Conservation (phyloP, 2,888 invertebrate genomes). For the Diplolepis rosae region DNA sequence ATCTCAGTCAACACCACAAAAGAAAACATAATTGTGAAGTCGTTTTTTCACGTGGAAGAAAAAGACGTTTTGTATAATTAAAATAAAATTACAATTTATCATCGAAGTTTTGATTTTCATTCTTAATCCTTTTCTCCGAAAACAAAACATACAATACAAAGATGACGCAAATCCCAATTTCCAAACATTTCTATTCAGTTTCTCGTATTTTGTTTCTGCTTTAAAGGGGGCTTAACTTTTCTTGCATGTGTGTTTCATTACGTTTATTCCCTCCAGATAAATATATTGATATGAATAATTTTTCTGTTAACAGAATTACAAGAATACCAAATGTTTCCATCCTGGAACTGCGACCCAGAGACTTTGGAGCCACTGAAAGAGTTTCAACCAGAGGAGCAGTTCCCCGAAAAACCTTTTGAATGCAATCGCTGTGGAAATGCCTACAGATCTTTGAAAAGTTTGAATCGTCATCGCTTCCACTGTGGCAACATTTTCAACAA, state of each 20-base stretch:
- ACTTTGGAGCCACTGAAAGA: slow-evolving; percentile 15
- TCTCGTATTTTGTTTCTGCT: not conserved
- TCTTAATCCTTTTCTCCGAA: not conserved
- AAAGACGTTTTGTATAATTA: not conserved
- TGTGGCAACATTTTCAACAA: slow-evolving; percentile 65
- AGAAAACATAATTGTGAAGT: not conserved
- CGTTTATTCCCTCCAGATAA: not conserved
- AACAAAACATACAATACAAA: not conserved
- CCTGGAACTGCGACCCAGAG: not conserved
- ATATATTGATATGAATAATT: not conserved
- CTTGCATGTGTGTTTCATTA: slow-evolving; percentile 5
- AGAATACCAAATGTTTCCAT: not conserved
- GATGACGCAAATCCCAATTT: not conserved
- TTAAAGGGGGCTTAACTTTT: not conserved
- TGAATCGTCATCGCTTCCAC: slow-evolving; percentile 71
- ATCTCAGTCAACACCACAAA: not conserved
- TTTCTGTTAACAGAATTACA: slow-evolving; percentile 14
- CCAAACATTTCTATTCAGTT: not conserved
- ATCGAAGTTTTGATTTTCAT: not conserved
- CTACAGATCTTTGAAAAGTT: slow-evolving; percentile 77
- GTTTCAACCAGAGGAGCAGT: not conserved
- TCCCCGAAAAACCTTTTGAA: not conserved
- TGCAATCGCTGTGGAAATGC: slow-evolving; percentile 77
- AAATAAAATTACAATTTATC: not conserved
- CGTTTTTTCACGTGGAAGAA: not conserved